phyloP scores from a whole-genome alignment of 2,888 invertebrate genomes.

The Hydraecia micacea region DNA sequence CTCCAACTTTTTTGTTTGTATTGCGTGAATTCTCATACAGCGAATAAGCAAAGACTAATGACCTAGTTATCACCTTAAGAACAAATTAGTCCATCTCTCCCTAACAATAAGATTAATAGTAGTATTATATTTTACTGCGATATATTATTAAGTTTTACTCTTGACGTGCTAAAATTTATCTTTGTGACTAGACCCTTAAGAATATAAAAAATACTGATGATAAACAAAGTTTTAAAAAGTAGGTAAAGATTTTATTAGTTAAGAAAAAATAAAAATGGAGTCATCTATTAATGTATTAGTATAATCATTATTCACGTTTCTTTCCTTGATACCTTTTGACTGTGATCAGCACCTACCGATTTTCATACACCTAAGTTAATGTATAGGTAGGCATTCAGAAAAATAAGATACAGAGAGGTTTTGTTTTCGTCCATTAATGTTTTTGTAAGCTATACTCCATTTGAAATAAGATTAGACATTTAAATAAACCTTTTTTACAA shows the following conservation, averaged over 20 bases:
- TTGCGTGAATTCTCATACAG: neutral
- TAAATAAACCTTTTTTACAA: too few relatives aligned
- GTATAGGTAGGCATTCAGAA: neutral
- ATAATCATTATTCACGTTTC: slow-evolving; percentile 10
- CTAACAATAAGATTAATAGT: slow-evolving; percentile 7
- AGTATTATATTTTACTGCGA: slow-evolving; percentile 42
- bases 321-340: slow-evolving; percentile 13
- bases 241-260: slow-evolving; percentile 39
- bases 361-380: neutral
- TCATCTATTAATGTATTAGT: slow-evolving; percentile 18
- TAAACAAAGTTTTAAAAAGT: slow-evolving; percentile 20
- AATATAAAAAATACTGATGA: slow-evolving; percentile 11
- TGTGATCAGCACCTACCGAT: neutral
- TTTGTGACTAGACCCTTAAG: slow-evolving; percentile 10
- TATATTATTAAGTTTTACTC: slow-evolving; percentile 31
- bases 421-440: neutral
- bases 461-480: too few relatives aligned
- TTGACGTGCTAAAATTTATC: slow-evolving; percentile 30
- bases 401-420: neutral
- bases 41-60: neutral
- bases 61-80: neutral
- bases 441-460: neutral
- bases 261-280: neutral
- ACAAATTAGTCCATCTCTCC: slow-evolving; percentile 14
- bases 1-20: neutral